A percentile compares a stretch with the other conserved stretches of the same genome.
Conservation (phyloP, 2,888 invertebrate genomes). For the Watsonalla cultraria region DNA sequence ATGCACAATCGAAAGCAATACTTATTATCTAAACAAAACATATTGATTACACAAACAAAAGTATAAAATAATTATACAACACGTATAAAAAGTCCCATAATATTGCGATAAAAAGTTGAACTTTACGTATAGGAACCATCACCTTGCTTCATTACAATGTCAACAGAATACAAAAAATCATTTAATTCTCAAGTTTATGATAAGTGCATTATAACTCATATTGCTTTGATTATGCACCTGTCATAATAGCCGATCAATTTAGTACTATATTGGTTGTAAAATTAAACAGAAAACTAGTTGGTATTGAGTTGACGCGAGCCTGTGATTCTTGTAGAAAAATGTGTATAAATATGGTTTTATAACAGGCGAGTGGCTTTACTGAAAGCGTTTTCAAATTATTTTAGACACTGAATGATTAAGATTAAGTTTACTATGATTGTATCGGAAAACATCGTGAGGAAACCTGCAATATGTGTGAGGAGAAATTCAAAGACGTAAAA, state of each 20-base stretch:
- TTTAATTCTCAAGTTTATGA: constrained; percentile 41
- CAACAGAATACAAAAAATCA: constrained; percentile 33
- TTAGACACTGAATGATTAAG: too few relatives aligned
- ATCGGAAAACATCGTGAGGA: neutral
- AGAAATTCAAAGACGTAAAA: too few relatives aligned
- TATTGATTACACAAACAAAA: constrained; percentile 24
- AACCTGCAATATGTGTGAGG: too few relatives aligned
- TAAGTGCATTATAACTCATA: constrained; percentile 35
- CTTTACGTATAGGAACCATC: constrained; percentile 23
- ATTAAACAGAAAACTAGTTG: constrained; percentile 40
- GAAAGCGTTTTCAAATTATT: constrained; percentile 7
- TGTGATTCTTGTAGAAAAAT: constrained; percentile 24
- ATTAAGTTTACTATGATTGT: too few relatives aligned
- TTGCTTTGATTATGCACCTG: constrained; percentile 36
- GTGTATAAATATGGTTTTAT: constrained; percentile 17
- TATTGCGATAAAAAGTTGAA: constrained; percentile 32
- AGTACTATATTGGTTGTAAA: constrained; percentile 39
- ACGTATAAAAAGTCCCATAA: constrained; percentile 26
- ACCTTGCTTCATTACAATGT: constrained; percentile 30
- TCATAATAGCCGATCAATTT: constrained; percentile 42
- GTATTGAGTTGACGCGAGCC: constrained; percentile 17
- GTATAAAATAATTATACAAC: constrained; percentile 22
- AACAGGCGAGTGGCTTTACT: constrained; percentile 16
- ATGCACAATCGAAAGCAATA: neutral
- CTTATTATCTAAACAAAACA: constrained; percentile 14